Evolutionary conservation across 53 echinoderm and acorn worm species (phyloP).

Genomic region (Crossaster papposus): DNA sequence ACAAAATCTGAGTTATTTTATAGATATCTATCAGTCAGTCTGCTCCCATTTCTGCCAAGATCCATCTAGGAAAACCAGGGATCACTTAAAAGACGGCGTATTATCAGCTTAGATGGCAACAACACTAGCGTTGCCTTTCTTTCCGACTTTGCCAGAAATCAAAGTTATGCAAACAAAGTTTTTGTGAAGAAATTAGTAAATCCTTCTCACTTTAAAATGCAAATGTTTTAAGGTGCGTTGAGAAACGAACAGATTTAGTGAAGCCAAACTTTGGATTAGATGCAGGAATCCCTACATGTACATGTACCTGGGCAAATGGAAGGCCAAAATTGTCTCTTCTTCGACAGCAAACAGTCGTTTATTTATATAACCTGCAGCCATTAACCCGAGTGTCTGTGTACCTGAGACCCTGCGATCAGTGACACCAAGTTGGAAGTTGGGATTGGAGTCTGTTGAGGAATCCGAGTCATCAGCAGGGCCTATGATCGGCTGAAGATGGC

Average conservation of each 20-base stretch:
- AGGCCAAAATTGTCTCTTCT: not conserved
- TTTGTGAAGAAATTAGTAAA: not conserved
- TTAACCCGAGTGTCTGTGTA: constrained; percentile 24
- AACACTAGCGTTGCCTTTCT: not conserved
- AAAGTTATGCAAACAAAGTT: not conserved
- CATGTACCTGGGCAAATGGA: not conserved
- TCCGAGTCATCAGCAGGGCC: constrained; percentile 28
- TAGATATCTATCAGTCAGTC: not conserved
- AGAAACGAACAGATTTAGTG: not conserved
- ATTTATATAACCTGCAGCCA: not conserved
- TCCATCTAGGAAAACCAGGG: constrained; percentile 1
- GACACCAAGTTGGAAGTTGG: constrained; percentile 13
- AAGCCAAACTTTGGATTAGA: not conserved
- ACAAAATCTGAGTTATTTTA: not conserved
- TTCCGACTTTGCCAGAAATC: not conserved
- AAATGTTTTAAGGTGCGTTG: not conserved
- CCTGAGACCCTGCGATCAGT: constrained; percentile 7
- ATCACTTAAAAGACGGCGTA: constrained; percentile 3
- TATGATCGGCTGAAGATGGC: constrained; percentile 44
- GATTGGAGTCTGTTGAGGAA: constrained; percentile 20
- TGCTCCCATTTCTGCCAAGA: constrained; percentile 1
- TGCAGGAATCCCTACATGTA: not conserved
- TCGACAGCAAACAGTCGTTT: constrained; percentile 35
- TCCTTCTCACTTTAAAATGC: constrained; percentile 1
- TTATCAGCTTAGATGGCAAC: not conserved